A percentile compares a stretch with the other conserved stretches of the same genome.
These are phyloP conservation scores for Mustela nigripes DNA, from an alignment of 2,113 vertebrate genomes.

Conservation along the genomic window DNA sequence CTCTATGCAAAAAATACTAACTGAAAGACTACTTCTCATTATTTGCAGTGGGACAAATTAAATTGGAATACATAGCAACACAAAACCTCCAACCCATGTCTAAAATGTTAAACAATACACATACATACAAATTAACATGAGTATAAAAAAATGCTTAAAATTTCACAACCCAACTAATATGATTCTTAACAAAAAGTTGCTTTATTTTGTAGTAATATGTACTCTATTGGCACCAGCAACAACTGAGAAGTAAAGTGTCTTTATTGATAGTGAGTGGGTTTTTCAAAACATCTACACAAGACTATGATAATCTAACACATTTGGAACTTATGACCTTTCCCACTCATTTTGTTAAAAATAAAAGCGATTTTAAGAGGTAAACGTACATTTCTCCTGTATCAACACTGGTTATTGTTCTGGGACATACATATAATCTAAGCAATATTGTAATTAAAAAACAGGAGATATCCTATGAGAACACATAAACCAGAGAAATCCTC, in stretches of 20 bases:
- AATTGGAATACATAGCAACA: not conserved
- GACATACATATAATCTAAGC: not conserved
- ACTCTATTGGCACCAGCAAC: not conserved
- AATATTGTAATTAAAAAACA: not conserved
- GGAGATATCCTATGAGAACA: not conserved
- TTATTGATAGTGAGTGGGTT: not conserved
- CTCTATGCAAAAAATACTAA: slow-evolving; percentile 12
- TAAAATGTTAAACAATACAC: not conserved
- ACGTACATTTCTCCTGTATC: not conserved
- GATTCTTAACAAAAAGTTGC: not conserved
- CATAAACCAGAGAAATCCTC: not conserved
- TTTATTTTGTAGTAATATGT: not conserved
- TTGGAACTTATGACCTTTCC: not conserved
- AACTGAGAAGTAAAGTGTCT: not conserved
- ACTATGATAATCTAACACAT: not conserved
- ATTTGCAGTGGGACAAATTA: not conserved
- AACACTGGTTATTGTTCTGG: not conserved
- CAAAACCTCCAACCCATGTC: not conserved
- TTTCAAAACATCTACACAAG: not conserved
- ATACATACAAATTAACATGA: not conserved
- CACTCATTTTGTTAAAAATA: not conserved
- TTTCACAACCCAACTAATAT: not conserved
- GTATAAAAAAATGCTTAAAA: not conserved
- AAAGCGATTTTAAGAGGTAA: not conserved
- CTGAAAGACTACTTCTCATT: not conserved